Base-by-base conservation (phyloP, 2,888 invertebrate species). In the Iselma pallidipennis region DNA sequence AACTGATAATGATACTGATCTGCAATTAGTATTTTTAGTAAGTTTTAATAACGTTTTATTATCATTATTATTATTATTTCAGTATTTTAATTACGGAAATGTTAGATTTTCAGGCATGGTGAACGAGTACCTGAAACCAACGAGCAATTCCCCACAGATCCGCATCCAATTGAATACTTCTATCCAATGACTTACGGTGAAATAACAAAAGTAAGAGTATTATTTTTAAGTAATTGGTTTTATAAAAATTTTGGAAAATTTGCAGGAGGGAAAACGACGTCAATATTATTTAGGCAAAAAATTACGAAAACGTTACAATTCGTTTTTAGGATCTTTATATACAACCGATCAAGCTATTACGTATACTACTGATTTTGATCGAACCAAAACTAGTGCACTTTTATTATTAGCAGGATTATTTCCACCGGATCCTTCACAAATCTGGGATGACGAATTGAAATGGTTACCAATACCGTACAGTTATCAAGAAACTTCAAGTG, bases 401-500 rank as follows among this genome's bases (percentile, higher is more conserved):
- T 82, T 86, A 26, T 84, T 88, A 51, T 78, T 90, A 61, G 88
- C 89, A 21, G 89, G 88, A n/a, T 76, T 91, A 55, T 90, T 86
- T 80, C 87, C 86, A 54, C 88, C 88, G 0, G 25, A 48, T 25
- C 82, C 83, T 5, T 71, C 80, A n/a, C 82, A 85, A 75, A 80
- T 82, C 61, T 87, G 87, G 87, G 85, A 85, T 69, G 68, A 76
- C 9, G 49, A 59, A 12, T 76, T 89, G 61, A 79, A 83, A 65
- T 91, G 91, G 91, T 88, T 89, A 70, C 91, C 91, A n/a, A 87
- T 91, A 57, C 89, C 89, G 14, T 84, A 90, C 7, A 86, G 86
- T 73, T 88, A 88, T 62, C 12, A n/a, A 60, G 63, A 58, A 33
- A n/a, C n/a, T 21, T 26, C 14, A 14, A 33, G 50, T 9, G 57